phyloP scores from a whole-genome alignment of 2,888 invertebrate species.

The Netelia fuscicornis region DNA sequence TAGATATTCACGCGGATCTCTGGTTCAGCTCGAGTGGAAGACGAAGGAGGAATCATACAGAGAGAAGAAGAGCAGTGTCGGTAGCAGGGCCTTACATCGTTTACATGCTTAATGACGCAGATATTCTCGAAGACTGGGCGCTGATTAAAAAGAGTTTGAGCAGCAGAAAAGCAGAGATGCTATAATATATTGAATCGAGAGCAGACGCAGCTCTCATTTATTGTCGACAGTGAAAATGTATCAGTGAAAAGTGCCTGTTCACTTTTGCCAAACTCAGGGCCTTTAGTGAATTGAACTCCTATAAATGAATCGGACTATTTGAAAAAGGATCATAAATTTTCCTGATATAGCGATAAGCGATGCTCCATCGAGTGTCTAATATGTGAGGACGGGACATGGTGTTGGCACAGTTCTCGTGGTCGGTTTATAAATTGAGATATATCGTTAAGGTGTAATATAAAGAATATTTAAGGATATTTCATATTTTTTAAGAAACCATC shows the following conservation, averaged over 20 bases:
- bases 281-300: constrained; percentile 6
- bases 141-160: constrained; percentile 90
- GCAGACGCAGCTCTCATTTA: background rate
- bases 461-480: constrained; percentile 72
- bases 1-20: constrained; percentile 90
- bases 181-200: constrained; percentile 71
- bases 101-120: constrained; percentile 96
- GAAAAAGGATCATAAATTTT: background rate
- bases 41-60: constrained; percentile 82
- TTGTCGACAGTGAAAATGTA: constrained; percentile 10
- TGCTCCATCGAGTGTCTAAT: constrained; percentile 19
- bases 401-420: constrained; percentile 17
- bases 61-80: constrained; percentile 90
- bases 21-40: constrained; percentile 84
- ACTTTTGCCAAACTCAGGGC: constrained; percentile 7
- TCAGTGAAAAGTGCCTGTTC: constrained; percentile 43
- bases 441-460: constrained; percentile 59
- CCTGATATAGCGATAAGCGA: constrained; percentile 2
- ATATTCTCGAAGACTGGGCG: constrained; percentile 98
- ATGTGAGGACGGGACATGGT: background rate
- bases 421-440: constrained; percentile 33
- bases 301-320: constrained; percentile 16
- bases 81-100: constrained; percentile 97
- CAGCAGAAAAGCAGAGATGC: constrained; percentile 82
- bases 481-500: constrained; percentile 74